Conservation (phyloP, 2,113 vertebrate species). For the Poicephalus meyeri region DNA sequence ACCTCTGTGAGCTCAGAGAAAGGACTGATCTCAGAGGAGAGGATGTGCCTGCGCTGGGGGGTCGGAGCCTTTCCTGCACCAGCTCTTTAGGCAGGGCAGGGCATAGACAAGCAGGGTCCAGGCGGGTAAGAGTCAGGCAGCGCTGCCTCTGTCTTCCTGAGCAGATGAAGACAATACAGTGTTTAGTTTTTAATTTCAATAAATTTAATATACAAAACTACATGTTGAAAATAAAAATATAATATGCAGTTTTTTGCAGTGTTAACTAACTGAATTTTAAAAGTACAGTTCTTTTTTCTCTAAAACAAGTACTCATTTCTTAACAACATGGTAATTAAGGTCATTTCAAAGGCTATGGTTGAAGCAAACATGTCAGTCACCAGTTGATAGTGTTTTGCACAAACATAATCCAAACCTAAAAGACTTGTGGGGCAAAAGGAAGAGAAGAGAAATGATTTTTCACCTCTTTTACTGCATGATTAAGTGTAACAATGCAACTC, state of each 20-base stretch:
- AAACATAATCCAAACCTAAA: slow-evolving; percentile 57
- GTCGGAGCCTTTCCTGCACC: background rate
- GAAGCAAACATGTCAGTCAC: slow-evolving; percentile 72
- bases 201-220: slow-evolving; percentile 78
- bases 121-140: background rate
- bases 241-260: slow-evolving; percentile 71
- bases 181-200: slow-evolving; percentile 68
- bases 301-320: slow-evolving; percentile 72
- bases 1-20: background rate
- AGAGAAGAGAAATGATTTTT: slow-evolving; percentile 44
- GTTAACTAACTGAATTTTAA: slow-evolving; percentile 77
- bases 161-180: slow-evolving; percentile 64
- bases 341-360: slow-evolving; percentile 73
- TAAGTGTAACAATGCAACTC: slow-evolving; percentile 2
- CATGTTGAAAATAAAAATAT: slow-evolving; percentile 78
- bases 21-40: background rate
- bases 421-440: slow-evolving; percentile 43
- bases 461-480: slow-evolving; percentile 38
- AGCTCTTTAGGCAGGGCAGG: background rate
- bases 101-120: background rate
- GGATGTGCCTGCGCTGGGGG: background rate
- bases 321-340: slow-evolving; percentile 74
- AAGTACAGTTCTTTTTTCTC: slow-evolving; percentile 68
- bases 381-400: slow-evolving; percentile 67
- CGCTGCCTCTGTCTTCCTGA: slow-evolving; percentile 57